Conservation (phyloP, 2,113 vertebrate species). For the Puntigrus tetrazona region DNA sequence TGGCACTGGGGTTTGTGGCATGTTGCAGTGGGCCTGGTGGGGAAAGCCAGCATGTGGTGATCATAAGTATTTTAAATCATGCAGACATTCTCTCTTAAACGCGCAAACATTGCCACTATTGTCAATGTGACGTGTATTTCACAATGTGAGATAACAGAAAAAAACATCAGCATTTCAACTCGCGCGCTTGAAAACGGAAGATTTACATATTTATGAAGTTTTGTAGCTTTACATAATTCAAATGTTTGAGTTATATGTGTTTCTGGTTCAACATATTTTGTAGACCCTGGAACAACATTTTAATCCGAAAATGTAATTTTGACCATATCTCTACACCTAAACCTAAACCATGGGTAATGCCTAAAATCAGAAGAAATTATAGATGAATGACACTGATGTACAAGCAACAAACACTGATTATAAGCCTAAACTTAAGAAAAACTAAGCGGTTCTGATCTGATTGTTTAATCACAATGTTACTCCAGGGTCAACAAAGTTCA, state of each 20-base stretch:
- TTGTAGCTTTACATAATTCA: background rate
- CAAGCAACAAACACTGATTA: too few relatives aligned
- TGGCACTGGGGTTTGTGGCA: constrained; percentile 33
- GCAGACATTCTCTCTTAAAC: constrained; percentile 16
- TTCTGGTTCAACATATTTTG: too few relatives aligned
- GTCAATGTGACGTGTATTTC: background rate
- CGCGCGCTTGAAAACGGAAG: background rate
- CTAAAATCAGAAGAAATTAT: too few relatives aligned
- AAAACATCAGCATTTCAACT: background rate
- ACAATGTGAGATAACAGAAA: background rate
- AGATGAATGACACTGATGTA: too few relatives aligned
- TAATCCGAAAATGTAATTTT: too few relatives aligned
- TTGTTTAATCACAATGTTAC: too few relatives aligned
- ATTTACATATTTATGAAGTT: background rate
- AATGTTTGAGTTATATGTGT: too few relatives aligned
- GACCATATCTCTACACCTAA: too few relatives aligned
- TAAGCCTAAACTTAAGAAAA: too few relatives aligned
- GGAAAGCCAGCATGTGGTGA: constrained; percentile 24
- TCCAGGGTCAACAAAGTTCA: background rate
- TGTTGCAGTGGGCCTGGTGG: constrained; percentile 34
- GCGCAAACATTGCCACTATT: background rate
- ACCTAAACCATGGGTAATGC: too few relatives aligned
- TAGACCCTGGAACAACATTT: too few relatives aligned
- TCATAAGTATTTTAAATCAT: constrained; percentile 31
- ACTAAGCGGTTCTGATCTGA: too few relatives aligned